Evolutionary conservation across 2,888 invertebrate genomes (phyloP), one percentile per base, ranked within the genome.

Genomic region (Drosophila diplacantha): DNA sequence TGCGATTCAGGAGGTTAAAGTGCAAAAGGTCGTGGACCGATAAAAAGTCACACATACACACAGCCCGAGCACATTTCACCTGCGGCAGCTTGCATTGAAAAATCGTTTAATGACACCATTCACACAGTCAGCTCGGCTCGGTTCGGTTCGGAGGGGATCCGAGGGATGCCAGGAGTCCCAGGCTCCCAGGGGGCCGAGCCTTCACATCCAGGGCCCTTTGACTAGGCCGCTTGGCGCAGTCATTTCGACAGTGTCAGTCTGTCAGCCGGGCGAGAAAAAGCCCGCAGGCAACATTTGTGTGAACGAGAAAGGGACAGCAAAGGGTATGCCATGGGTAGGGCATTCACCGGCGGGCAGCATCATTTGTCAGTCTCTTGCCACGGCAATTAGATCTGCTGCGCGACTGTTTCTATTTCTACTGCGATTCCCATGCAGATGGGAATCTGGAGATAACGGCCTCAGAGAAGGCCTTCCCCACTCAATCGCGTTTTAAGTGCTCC

Each of bases 91-190:
- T 82, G 86, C 85, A 76, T 85, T 85, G 86, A 85, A 86, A 86
- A 86, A 86, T 85, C 86, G 86, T 81, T 86, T 86, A 86, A 86
- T 86, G 86, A 84, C 86, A 83, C 84, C 85, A 83, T 83, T 82
- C 81, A 76, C 84, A 80, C 80, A 71, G 68, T 61, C 46, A 44
- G 41, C 32, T 38, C n/a, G 26, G 44, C 22, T 43, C 24, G 12
- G 24, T 20, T 55, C 53, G 52, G 14, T 9, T 35, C 41, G 34
- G 8, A 47, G 35, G 24, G 31, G 22, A n/a, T 31, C 16, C 16
- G 16, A 16, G 32, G 44, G 31, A 20, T 18, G 14, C 22, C 35
- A 9, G 29, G 20, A n/a, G 12, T 12, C 20, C 20, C 38, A 12
- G 26, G 34, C 16, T 20, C n/a, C 39, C 24, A 3, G 26, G 34